Evolutionary conservation across 37 sponge, comb jelly and placozoan species (phyloP).

Genomic region (Halisarca cf. caerulea): DNA sequence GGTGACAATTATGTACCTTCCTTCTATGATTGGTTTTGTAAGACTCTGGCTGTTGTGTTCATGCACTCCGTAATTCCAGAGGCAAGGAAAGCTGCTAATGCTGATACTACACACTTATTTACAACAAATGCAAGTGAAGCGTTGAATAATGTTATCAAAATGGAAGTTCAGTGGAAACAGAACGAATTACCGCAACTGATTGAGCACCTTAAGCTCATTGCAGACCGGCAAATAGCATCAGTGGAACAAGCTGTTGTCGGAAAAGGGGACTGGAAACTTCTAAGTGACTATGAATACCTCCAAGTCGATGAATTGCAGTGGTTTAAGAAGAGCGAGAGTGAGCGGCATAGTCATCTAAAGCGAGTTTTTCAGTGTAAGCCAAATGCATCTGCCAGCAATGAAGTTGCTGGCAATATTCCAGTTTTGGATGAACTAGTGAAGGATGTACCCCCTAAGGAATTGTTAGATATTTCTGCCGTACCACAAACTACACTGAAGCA

Average conservation of each 20-base stretch:
- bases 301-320: neutral
- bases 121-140: slow-evolving; percentile 50
- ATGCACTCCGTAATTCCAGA: neutral
- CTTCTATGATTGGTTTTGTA: no score
- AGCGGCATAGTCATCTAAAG: neutral
- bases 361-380: neutral
- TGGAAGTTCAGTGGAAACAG: slow-evolving; percentile 53
- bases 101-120: neutral
- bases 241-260: slow-evolving; percentile 36
- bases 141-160: slow-evolving; percentile 43
- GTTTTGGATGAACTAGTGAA: no score
- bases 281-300: neutral
- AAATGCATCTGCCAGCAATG: neutral
- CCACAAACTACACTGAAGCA: no score
- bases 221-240: neutral
- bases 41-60: no score
- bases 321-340: neutral
- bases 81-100: neutral
- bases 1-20: no score
- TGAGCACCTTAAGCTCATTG: slow-evolving; percentile 15
- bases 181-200: slow-evolving; percentile 39
- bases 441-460: no score
- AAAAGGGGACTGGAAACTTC: slow-evolving; percentile 32
- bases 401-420: no score
- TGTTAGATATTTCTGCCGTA: no score